Evolutionary conservation across 2,113 vertebrate species (phyloP).

Genomic region (Scartelaos histophorus): DNA sequence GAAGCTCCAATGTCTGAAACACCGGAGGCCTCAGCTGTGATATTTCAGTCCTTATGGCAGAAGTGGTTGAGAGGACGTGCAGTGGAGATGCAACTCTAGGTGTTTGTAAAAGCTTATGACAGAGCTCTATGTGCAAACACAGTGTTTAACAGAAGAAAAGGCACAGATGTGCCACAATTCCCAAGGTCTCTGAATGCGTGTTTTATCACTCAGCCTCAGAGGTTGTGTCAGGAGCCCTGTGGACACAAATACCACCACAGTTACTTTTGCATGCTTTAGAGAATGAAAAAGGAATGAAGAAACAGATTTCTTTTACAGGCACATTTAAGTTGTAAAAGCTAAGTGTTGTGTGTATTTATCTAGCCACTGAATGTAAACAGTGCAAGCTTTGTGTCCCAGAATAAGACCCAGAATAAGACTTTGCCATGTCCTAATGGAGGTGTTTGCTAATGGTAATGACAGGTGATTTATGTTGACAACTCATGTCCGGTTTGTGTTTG

Average conservation of each 20-base stretch:
- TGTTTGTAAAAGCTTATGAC: constrained; percentile 62
- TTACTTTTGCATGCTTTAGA: constrained; percentile 15
- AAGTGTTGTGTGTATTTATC: neutral
- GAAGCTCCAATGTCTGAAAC: constrained; percentile 17
- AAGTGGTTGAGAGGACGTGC: constrained; percentile 44
- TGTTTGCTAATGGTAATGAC: constrained; percentile 54
- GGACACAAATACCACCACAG: constrained; percentile 23
- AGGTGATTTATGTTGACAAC: constrained; percentile 63
- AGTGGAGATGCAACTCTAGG: constrained; percentile 22
- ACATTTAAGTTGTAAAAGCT: neutral
- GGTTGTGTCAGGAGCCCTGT: constrained; percentile 26
- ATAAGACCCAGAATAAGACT: constrained; percentile 24
- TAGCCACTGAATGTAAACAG: neutral
- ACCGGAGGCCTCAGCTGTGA: constrained; percentile 19
- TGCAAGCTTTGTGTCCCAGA: neutral
- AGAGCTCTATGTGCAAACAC: constrained; percentile 52
- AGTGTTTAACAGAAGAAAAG: constrained; percentile 64
- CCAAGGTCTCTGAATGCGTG: constrained; percentile 72
- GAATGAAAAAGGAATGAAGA: constrained; percentile 10
- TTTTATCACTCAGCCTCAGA: constrained; percentile 63
- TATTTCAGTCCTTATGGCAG: constrained; percentile 44
- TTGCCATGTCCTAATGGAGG: constrained; percentile 47
- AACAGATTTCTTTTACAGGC: constrained; percentile 4
- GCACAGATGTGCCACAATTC: constrained; percentile 72
- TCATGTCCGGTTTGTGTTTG: constrained; percentile 46